Evolutionary conservation across 2,888 invertebrate genomes (phyloP), one percentile per base, ranked within the genome.

Genomic region (Chirona hameri): DNA sequence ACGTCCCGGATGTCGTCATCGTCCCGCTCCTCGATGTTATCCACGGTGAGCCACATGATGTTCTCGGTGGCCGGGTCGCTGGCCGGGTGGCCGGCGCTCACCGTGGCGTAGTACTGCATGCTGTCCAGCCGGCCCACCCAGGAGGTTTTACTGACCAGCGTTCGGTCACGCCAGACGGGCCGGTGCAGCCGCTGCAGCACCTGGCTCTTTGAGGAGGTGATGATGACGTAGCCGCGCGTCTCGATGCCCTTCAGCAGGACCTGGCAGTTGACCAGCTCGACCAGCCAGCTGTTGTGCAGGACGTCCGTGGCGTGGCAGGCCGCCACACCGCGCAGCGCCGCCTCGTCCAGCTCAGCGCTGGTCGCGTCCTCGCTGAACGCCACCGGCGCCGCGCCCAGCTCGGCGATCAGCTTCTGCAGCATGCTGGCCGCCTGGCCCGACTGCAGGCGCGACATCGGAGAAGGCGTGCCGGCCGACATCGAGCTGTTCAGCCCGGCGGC

Each of bases 61-160:
- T 97, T 95, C 86, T 96, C 95, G 91, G 90, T 5, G 57, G 60
- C 48, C n/a, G 79, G 80, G 86, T 93, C 93, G 84, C 48, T 48
- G 48, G 48, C 48, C 48, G 91, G 91, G 87, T 93, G 92, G 29
- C 86, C 86, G 7, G 95, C 95, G 87, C 94, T 94, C 81, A 99
- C 97, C 15, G 99, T 99, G 21, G 99, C 99, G 90, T 99, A 99
- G 90, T 99, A 99, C 91, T 99, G 99, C 97, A 99, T 97, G 89
- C 98, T 83, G 21, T 84, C 84, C n/a, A 85, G 84, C 18, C 84
- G 83, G 14, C 98, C 98, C 84, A 95, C 93, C 98, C 99, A 99
- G 0, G 98, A 97, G 0, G 95, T 94, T 89, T 99, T 99, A 55
- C 95, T 93, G n/a, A 97, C 94, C 4, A 96, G 90, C 18, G 95